Base-by-base conservation (phyloP, 92 coral and sea anemone genomes). In the Virgularia gustaviana region DNA sequence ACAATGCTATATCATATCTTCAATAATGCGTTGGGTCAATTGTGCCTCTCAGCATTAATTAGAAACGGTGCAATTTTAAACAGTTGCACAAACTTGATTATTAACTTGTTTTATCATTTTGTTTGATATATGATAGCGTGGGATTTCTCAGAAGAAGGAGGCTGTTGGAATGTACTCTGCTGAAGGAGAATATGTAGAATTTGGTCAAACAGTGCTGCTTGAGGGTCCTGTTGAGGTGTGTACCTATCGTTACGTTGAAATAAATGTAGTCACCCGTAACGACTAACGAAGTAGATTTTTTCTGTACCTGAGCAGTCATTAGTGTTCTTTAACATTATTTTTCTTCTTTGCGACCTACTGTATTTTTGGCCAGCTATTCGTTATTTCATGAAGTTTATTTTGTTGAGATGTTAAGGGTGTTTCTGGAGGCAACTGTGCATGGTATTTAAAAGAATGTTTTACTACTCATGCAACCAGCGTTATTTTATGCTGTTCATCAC, bases 141-240 rank as follows among this genome's bases (percentile, higher is more conserved):
- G 99, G 3, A 94, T 94, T 83, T 85, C 96, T 3, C 99, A 94
- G 81, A 94, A 94, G 87, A 94, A 91, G 18, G 99, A 94, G 57
- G 99, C 99, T 24, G 89, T 89, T 31, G 99, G 99, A 18, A 94
- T 94, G 99, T 94, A 76, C 70, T 94, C 99, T 19, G 99, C 99
- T 9, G 99, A 94, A 1, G 96, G 99, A 51, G 99, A 94, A 73
- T 94, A 81, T 65, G 99, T 94, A 24, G 99, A 94, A 81, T 94
- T 89, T 75, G 99, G 96, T n/a, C 99, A 94, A 44, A 87, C 95
- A 2, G 99, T 94, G 24, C 83, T 94, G 30, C 79, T 94, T 75
- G 99, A 94, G 71, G 99, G 99, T 8, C 99, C 99, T 15, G 99
- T 94, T 11, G 99, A 94, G 97, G 97, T 91, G 54, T 9, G 35